Base-by-base conservation (phyloP, 2,888 invertebrate genomes). In the Petrophora chlorosata region DNA sequence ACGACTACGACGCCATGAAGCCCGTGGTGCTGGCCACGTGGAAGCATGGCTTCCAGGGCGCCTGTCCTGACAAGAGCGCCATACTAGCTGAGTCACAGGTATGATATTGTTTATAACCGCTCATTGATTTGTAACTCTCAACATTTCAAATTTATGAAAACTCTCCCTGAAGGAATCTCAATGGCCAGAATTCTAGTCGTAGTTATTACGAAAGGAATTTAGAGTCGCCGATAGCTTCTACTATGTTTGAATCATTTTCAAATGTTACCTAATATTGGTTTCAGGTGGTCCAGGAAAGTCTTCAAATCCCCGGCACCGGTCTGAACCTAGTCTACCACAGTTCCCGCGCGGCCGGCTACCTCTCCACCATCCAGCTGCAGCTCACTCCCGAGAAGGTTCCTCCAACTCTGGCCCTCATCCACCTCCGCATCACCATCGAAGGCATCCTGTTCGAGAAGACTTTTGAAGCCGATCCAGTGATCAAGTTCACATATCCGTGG, bases 401-500 rank as follows among this genome's bases (percentile, higher is more conserved):
- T 0, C 81, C 93, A 0, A 93, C 95, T 0, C 84, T 98, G 28
- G 95, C 95, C 50, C 89, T 97, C n/a, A 97, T 99, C 42, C 97
- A 98, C 78, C 85, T 99, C 39, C 92, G 96, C 44, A 98, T 99
- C 51, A 96, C 97, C 1, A 97, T 98, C 63, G 98, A 99, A 84
- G 99, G 99, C 5, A 97, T 98, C 45, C 92, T 97, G 2, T 97
- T 98, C 74, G 97, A 98, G 74, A 96, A 96, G 74, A 94, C 94
- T 0, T 98, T 99, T 75, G 99, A 99, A 84, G 98, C 99, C 0
- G 98, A 98, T 83, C 97, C 98, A 0, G 95, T 97, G 22, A 97
- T 99, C 59, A 98, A 98, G 74, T 98, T 97, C 83, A 98, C 98
- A 0, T 99, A 98, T 73, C 96, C 98, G 0, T 99, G 99, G 99